Evolutionary conservation across 2,113 vertebrate genomes (phyloP), one percentile per base, ranked within the genome.

Genomic region (Cettia cetti): DNA sequence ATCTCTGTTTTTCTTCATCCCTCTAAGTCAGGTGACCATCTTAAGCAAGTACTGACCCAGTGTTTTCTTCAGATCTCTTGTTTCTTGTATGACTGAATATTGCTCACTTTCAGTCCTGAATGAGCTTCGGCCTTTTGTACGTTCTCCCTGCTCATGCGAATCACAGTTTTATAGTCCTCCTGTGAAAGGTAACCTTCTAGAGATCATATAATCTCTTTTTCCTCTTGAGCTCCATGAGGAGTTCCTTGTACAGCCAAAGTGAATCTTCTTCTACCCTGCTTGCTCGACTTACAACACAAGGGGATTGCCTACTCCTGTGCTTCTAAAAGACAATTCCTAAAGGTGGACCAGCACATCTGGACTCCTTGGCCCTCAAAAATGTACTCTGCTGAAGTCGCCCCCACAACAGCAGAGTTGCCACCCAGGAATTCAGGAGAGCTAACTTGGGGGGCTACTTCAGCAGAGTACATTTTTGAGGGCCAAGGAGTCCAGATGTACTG

Each of bases 261-360:
- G 21, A 26, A 39, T 39, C 24, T 27, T 56, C n/a, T 53, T 74
- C 27, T 82, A 28, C 10, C 39, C 7, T 0, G 0, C 28, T 31
- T 60, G 33, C 21, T 27, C 60, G 26, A 75, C 26, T 37, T 78
- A 27, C 0, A 4, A 40, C 28, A 69, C 15, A 31, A 12, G 2
- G 9, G 9, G 8, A 78, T 6, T 86, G 33, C 2, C 28, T 47
- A 20, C 19, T 64, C 26, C 28, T 28, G 10, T 47, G 57, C 19
- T 88, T 87, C 21, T 37, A 42, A 35, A 66, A 81, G 18, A 22
- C 4, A 10, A 8, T 9, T n/a, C 57, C 47, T 54, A 21, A 68
- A 47, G 24, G 60, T 9, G 11, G 31, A 45, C 3, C 14, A 68
- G 11, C 10, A 64, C 8, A 26, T 6, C 0, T 15, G n/a, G 42